Conservation (phyloP, 2,888 invertebrate genomes). For the Calameuta filiformis region DNA sequence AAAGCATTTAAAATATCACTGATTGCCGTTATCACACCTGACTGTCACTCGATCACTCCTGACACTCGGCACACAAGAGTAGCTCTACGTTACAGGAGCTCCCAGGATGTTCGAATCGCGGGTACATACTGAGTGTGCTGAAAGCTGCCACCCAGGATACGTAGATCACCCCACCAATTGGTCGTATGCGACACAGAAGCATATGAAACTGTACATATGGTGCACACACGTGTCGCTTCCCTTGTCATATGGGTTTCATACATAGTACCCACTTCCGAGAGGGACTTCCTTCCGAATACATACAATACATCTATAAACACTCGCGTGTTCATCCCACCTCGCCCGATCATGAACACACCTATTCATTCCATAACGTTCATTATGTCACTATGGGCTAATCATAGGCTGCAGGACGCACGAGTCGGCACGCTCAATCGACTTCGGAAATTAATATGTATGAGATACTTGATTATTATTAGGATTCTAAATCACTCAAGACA, state of each 20-base stretch:
- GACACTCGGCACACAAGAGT: not conserved
- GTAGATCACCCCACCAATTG: constrained; percentile 4
- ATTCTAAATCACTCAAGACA: not conserved
- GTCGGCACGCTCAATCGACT: not conserved
- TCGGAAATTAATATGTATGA: not conserved
- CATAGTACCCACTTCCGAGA: constrained; percentile 52
- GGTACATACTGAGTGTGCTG: constrained; percentile 44
- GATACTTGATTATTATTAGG: not conserved
- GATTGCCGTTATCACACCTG: not conserved
- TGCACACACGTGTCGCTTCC: not conserved
- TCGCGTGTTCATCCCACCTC: constrained; percentile 4
- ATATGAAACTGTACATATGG: not conserved
- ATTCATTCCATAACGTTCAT: constrained; percentile 24
- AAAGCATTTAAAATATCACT: not conserved
- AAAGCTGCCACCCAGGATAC: constrained; percentile 31
- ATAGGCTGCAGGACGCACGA: not conserved
- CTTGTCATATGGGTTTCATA: constrained; percentile 1
- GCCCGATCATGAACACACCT: constrained; percentile 4
- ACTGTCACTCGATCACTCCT: constrained; percentile 1
- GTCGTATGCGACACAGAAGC: not conserved
- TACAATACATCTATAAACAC: constrained; percentile 28
- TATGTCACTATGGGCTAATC: constrained; percentile 30
- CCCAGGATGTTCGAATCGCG: constrained; percentile 39
- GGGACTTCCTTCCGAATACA: constrained; percentile 59
- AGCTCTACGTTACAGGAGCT: constrained; percentile 1